Percentiles rank a stretch among this genome's conserved stretches.
Conservation (phyloP, 2,888 invertebrate species). For the Thyatira batis region DNA sequence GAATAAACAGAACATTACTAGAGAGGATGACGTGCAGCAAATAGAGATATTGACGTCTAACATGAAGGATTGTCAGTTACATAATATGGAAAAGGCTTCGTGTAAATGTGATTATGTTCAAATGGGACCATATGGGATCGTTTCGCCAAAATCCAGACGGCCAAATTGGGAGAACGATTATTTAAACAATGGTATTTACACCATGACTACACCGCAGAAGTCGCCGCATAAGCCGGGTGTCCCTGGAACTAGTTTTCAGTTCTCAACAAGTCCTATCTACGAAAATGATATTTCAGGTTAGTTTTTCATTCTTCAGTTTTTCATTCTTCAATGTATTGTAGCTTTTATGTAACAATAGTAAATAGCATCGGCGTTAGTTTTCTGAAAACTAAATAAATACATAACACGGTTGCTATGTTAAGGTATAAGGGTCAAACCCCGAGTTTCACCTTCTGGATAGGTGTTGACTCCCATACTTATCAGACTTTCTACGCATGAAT, state of each 20-base stretch:
- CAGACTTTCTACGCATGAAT: too few species aligned
- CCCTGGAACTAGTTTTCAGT: constrained; percentile 75
- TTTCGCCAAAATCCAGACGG: constrained; percentile 65
- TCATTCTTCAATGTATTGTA: too few species aligned
- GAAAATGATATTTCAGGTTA: constrained; percentile 74
- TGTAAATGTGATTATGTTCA: constrained; percentile 77
- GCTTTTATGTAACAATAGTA: too few species aligned
- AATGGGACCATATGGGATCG: constrained; percentile 73
- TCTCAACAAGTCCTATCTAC: constrained; percentile 71
- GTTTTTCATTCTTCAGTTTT: constrained; percentile 17
- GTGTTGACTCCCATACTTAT: too few species aligned
- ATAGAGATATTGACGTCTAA: constrained; percentile 72
- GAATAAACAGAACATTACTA: constrained; percentile 69
- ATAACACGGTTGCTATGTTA: too few species aligned
- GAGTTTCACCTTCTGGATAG: too few species aligned
- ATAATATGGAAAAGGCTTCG: constrained; percentile 68
- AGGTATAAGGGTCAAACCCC: too few species aligned
- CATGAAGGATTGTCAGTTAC: constrained; percentile 75
- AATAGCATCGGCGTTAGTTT: too few species aligned
- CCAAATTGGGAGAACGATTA: constrained; percentile 72
- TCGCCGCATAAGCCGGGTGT: constrained; percentile 66
- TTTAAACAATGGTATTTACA: constrained; percentile 72
- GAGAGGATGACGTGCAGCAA: constrained; percentile 75
- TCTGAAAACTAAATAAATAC: too few species aligned
- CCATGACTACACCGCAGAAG: constrained; percentile 72